Evolutionary conservation across 2,888 invertebrate species (phyloP), one percentile per base, ranked within the genome.

Genomic region (Mythimna impura): DNA sequence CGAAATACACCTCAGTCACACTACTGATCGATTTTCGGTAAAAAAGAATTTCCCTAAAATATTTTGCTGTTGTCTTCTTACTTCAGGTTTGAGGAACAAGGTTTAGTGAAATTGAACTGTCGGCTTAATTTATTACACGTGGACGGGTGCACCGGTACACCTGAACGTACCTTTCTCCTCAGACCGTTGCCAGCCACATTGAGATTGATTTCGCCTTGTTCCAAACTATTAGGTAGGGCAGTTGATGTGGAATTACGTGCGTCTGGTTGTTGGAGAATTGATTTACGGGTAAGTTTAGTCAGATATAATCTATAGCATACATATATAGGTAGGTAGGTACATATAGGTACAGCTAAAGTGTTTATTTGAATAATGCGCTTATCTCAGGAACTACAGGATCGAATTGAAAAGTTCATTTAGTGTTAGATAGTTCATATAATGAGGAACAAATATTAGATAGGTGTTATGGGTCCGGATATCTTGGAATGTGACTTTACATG

Each of bases 71-170:
- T 76, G 64, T 73, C 47, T 63, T 68, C 69, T 76, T 73, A 62
- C 22, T 62, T 77, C 76, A 80, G 54, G 17, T 25, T 69, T 70
- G 50, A 70, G 36, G 50, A 68, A 76, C 66, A 55, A 25, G 30
- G 66, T 77, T 83, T 74, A 75, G 70, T 81, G 68, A 78, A 83
- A 84, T 86, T 84, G 76, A 75, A 71, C 78, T 85, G 86, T 83
- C 86, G 75, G 73, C 8, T 63, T 47, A 81, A 84, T 81, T 81
- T 86, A 84, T 83, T 83, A 71, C 63, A 63, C 66, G 76, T 83
- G 76, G 74, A 73, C 47, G 54, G 40, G 63, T 73, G 69, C 82
- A 83, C 78, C 85, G 55, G 65, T 71, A 68, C 83, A 83, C 83
- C 84, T 85, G 83, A 71, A 65, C 55, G n/a, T 65, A 50, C 54